A percentile compares a stretch with the other conserved stretches of the same genome.
Conservation (phyloP, 2,113 vertebrate genomes). For the Actenoides lindsayi region DNA sequence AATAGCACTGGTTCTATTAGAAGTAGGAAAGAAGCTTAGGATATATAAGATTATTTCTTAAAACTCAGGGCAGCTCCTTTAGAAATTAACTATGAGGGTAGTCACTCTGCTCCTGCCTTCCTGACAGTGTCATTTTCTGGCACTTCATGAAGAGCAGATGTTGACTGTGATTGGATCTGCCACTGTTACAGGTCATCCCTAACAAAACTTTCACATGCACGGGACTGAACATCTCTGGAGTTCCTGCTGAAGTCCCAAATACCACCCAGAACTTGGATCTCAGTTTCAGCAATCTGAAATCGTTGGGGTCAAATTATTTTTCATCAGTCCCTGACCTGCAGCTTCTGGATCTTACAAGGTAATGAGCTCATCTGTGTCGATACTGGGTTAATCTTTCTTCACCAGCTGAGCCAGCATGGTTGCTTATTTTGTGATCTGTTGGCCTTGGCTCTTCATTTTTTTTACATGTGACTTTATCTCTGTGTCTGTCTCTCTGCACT, state of each 20-base stretch:
- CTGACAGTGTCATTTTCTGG: background rate
- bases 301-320: slow-evolving; percentile 65
- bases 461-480: background rate
- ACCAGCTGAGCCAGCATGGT: background rate
- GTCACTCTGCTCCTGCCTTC: background rate
- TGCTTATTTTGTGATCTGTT: background rate
- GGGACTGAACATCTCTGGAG: slow-evolving; percentile 47
- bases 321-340: slow-evolving; percentile 60
- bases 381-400: background rate
- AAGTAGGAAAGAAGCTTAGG: background rate
- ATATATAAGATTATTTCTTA: background rate
- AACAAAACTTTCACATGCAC: slow-evolving; percentile 65
- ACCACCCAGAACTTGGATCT: slow-evolving; percentile 72
- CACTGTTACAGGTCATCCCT: slow-evolving; percentile 69
- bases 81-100: background rate
- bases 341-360: slow-evolving; percentile 80
- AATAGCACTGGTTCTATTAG: background rate
- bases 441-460: background rate
- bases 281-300: slow-evolving; percentile 75
- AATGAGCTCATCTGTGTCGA: background rate
- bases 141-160: background rate
- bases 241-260: slow-evolving; percentile 65
- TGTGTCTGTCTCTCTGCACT: background rate
- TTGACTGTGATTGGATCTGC: background rate
- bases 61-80: background rate